Base-by-base conservation (phyloP, 2,797 vertebrate species). In the Girardinus metallicus region DNA sequence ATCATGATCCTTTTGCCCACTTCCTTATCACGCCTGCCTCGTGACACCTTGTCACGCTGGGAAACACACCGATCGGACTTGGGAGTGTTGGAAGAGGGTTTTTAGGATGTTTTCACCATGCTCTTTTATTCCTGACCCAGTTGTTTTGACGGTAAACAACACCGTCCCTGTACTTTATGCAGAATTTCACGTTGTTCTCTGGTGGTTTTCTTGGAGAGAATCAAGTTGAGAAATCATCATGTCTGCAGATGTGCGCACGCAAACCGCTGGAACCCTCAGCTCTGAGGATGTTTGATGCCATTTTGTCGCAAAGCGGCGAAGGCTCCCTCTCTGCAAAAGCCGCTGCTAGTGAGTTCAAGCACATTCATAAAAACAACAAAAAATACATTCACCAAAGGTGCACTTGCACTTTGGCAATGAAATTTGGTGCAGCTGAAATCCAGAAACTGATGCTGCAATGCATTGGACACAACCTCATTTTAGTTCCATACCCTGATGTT, bases 401-500 rank as follows among this genome's bases (percentile, higher is more conserved):
- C 13, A 29, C 29, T 71, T 44, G n/a, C 68, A 46, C 68, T 4
- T 18, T 29, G 46, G 43, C 68, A 46, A 71, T 29, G 29, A 9
- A 9, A 46, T 31, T 8, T 31, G n/a, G 41, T 72, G 43, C 43
- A 9, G 9, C 2, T 71, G n/a, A 15, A 29, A 26, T 8, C 6
- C 13, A 31, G 15, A 72, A 46, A 46, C n/a, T 18, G 26, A 31
- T 18, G 26, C 11, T 43, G 68, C 43, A 31, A 29, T 46, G 8
- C 68, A 4, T 46, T 29, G 68, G 26, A n/a, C 68, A 46, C 41
- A 10, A 44, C 36, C 47, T 79, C 71, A 76, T 16, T 76, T 46
- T 53, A 79, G 76, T 9, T 5, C 62, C 74, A 76, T 34, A 75
- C 43, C 66, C 60, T 85, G 73, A 82, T 79, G 75, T 85, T 86